Conservation (phyloP, 2,797 vertebrate genomes). For the Spea hammondii region DNA sequence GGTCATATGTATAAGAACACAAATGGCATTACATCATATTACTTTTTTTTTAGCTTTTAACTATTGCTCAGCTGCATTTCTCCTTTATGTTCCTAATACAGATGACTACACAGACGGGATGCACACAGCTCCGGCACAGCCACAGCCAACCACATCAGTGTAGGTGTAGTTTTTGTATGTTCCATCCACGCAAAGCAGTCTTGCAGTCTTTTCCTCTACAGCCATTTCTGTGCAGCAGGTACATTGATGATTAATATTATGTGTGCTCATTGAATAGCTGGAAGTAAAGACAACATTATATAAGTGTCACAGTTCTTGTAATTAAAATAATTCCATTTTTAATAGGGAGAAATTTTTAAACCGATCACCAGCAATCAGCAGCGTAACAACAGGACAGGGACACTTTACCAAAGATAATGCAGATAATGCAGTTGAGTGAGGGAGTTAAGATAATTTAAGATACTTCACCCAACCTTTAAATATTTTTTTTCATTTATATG, state of each 20-base stretch:
- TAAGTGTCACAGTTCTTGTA: too few relatives aligned
- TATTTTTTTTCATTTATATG: too few relatives aligned
- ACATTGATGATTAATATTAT: slow-evolving; percentile 56
- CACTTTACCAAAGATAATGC: not conserved
- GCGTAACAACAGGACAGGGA: not conserved
- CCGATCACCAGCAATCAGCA: not conserved
- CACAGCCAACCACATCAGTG: slow-evolving; percentile 63
- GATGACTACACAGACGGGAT: not conserved
- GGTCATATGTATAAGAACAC: not conserved
- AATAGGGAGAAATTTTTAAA: too few relatives aligned
- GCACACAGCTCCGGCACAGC: slow-evolving; percentile 57
- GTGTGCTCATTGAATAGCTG: slow-evolving; percentile 65
- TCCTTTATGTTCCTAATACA: not conserved
- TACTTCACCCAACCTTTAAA: too few relatives aligned
- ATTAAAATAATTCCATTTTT: too few relatives aligned
- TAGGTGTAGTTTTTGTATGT: slow-evolving; percentile 58
- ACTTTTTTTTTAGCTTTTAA: not conserved
- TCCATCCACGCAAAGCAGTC: slow-evolving; percentile 57
- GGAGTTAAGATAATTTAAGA: too few relatives aligned
- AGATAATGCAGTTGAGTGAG: too few relatives aligned
- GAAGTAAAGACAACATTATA: not conserved
- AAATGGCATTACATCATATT: not conserved
- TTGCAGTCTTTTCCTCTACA: slow-evolving; percentile 56
- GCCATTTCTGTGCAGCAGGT: slow-evolving; percentile 66
- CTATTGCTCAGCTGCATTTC: too few relatives aligned